phyloP scores from a whole-genome alignment of 2,888 invertebrate genomes.

The Augochlorella aurata region DNA sequence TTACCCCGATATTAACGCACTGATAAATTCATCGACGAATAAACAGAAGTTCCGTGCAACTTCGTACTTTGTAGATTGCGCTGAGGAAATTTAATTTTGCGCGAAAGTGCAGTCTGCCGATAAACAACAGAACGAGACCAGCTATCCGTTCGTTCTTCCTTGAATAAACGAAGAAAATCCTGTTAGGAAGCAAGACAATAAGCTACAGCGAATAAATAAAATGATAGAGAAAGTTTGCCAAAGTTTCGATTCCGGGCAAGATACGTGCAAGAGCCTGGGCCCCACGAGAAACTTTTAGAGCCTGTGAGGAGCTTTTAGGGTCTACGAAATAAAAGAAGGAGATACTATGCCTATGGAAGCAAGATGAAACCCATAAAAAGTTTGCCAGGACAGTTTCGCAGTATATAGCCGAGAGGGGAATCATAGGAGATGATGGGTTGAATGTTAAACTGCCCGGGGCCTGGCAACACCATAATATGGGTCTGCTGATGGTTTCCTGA shows the following conservation, averaged over 20 bases:
- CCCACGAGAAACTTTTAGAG: background rate
- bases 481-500: background rate
- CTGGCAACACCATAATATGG: background rate
- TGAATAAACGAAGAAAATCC: background rate
- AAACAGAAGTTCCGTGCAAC: no score
- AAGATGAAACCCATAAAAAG: constrained; percentile 2
- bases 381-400: background rate
- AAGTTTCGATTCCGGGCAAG: background rate
- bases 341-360: background rate
- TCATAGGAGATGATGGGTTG: background rate
- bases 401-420: background rate
- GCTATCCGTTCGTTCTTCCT: no score
- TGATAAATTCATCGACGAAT: no score
- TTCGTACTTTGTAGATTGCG: no score
- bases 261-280: background rate
- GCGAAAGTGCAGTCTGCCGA: no score
- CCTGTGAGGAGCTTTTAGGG: background rate
- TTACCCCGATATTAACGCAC: no score
- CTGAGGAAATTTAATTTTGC: no score
- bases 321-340: background rate
- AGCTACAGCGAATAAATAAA: background rate
- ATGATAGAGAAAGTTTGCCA: background rate
- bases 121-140: no score
- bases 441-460: background rate
- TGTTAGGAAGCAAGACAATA: background rate